Percentiles rank a stretch among this genome's conserved stretches.
phyloP scores from a whole-genome alignment of 1,140 invertebrate genomes.

The Drosophila triauraria region DNA sequence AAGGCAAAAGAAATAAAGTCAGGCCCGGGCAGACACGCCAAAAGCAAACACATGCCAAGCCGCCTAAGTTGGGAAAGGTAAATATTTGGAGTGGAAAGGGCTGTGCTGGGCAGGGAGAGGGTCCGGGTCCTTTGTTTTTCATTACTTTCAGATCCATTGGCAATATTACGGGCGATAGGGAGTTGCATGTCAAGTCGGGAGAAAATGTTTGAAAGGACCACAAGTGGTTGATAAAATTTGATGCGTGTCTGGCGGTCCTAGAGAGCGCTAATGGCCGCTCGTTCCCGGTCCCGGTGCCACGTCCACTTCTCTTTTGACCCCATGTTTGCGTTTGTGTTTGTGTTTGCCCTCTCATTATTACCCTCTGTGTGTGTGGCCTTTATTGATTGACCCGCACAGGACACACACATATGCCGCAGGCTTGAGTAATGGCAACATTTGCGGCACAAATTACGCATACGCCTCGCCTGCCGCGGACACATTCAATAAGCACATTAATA shows the following conservation, averaged over 20 bases:
- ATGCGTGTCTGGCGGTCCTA: conserved; percentile 60
- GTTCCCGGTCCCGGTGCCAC: conserved; percentile 8
- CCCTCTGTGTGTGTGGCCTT: conserved; percentile 38
- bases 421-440: conserved; percentile 65
- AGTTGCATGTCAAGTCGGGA: conserved; percentile 54
- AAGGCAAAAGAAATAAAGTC: conserved; percentile 53
- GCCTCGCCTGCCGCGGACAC: conserved; percentile 42
- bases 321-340: conserved; percentile 40
- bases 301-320: conserved; percentile 21
- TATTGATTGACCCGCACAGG: conserved; percentile 63
- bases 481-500: conserved; percentile 62
- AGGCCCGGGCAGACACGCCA: conserved; percentile 60
- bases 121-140: conserved; percentile 48
- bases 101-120: background rate
- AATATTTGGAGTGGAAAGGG: conserved; percentile 36
- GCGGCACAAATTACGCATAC: conserved; percentile 67
- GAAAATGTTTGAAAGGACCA: conserved; percentile 72
- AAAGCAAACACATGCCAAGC: conserved; percentile 61
- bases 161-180: conserved; percentile 60
- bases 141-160: conserved; percentile 70
- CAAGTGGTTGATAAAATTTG: conserved; percentile 82
- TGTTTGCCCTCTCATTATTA: conserved; percentile 51
- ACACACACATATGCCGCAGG: conserved; percentile 18
- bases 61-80: conserved; percentile 24
- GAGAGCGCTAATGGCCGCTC: conserved; percentile 46